Base-by-base conservation (phyloP, 92 coral and sea anemone genomes). In the Epizoanthus scotinus region DNA sequence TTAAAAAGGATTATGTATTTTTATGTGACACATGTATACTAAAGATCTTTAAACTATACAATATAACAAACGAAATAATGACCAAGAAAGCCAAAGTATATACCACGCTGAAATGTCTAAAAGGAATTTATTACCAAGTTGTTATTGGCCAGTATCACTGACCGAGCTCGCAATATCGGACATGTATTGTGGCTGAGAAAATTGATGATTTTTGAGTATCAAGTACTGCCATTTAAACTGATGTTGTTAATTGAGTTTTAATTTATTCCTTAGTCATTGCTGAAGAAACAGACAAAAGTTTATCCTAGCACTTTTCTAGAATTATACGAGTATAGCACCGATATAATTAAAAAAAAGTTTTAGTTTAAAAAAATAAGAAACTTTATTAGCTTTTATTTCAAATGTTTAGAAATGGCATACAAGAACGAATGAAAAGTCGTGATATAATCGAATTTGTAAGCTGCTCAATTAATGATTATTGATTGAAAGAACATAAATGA, bases 211-310 rank as follows among this genome's bases (percentile, higher is more conserved):
- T 34, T 50, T 75, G 38, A 75, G 81, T 60, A 75, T 75, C 68
- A 75, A 75, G 67, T 75, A 29, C 44, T 58, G 63, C 67, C 81
- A 75, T 75, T 75, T 75, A 75, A 75, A 44, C n/a, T n/a, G n/a
- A 75, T 59, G 81, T 59, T 59, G 69, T 75, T 75, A 59, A 59
- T 42, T 57, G 38, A 38, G 81, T 75, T 75, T 75, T n/a, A n/a
- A n/a, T n/a, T n/a, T 57, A 60, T 20, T 24, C 22, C 81, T 58
- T n/a, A 75, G 68, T 75, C 61, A 59, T 53, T 40, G 59, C 81
- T 59, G 26, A 20, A 25, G 15, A 17, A 42, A 44, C 40, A 34
- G 44, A 38, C 40, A 14, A 74, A 29, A 67, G 61, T 21, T 59
- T 6, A 36, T 22, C n/a, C n/a, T n/a, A n/a, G n/a, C 34, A 44